These are phyloP conservation scores for Hephaestus fuliginosus DNA, from an alignment of 2,797 vertebrate species.

Conservation along the genomic window DNA sequence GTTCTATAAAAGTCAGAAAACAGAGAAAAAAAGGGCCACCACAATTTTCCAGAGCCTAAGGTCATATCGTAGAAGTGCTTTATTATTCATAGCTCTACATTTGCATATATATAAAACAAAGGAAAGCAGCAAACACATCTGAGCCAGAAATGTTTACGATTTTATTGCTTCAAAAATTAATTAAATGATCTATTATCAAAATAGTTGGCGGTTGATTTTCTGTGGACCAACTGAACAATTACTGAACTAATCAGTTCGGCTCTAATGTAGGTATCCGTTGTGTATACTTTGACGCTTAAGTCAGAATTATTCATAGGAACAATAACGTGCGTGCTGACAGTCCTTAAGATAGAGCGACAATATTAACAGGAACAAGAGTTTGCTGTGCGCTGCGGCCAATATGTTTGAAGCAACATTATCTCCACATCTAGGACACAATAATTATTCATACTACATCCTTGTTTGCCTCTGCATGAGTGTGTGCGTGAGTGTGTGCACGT, in stretches of 20 bases:
- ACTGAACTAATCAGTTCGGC: background rate
- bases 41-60: background rate
- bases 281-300: background rate
- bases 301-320: background rate
- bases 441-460: constrained; percentile 60
- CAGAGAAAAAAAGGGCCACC: background rate
- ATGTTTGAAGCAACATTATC: constrained; percentile 30
- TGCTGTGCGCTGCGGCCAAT: constrained; percentile 3
- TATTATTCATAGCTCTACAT: background rate
- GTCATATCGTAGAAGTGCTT: background rate
- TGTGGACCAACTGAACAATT: background rate
- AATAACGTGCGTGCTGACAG: background rate
- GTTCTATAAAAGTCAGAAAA: constrained; percentile 2
- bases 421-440: constrained; percentile 65
- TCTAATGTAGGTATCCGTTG: background rate
- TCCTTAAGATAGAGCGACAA: background rate
- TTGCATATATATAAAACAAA: background rate
- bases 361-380: constrained; percentile 17
- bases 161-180: background rate
- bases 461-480: constrained; percentile 41
- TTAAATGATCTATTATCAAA: background rate
- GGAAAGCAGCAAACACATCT: background rate
- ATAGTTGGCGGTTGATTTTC: background rate
- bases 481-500: constrained; percentile 22
- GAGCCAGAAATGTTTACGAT: too few relatives aligned